Conservation (phyloP, 2,797 vertebrate genomes). For the Rhadinocentrus ornatus region DNA sequence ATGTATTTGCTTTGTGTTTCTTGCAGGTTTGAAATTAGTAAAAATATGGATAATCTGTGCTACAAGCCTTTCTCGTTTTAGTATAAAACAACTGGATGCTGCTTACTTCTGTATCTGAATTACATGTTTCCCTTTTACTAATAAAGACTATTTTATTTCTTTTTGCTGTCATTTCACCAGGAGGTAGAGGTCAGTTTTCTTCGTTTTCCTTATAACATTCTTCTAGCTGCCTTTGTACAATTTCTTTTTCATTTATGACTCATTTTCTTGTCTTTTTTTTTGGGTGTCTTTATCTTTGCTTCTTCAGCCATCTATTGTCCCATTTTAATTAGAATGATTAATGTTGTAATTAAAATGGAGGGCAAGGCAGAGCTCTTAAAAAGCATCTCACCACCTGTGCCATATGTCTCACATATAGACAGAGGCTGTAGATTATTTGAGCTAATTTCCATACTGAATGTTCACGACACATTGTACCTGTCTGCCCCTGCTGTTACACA, state of each 20-base stretch:
- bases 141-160: conserved; percentile 64
- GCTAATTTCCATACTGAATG: conserved; percentile 67
- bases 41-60: not conserved
- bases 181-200: conserved; percentile 93
- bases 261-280: conserved; percentile 50
- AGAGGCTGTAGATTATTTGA: conserved; percentile 36
- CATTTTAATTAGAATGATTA: conserved; percentile 65
- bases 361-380: conserved; percentile 36
- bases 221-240: conserved; percentile 51
- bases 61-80: not conserved
- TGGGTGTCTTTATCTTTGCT: conserved; percentile 43
- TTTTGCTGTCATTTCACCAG: conserved; percentile 81
- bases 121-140: conserved; percentile 59
- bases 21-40: not conserved
- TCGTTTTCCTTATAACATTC: conserved; percentile 46
- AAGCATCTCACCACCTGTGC: conserved; percentile 25
- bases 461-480: conserved; percentile 20
- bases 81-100: conserved; percentile 33
- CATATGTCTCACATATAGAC: conserved; percentile 58
- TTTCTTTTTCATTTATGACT: conserved; percentile 57
- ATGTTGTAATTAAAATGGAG: conserved; percentile 64
- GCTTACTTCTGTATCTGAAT: conserved; percentile 29
- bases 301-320: conserved; percentile 33
- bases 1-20: not conserved
- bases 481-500: conserved; percentile 52